Base-by-base conservation (phyloP, 2,797 vertebrate genomes). In the Cetoscarus ocellatus region DNA sequence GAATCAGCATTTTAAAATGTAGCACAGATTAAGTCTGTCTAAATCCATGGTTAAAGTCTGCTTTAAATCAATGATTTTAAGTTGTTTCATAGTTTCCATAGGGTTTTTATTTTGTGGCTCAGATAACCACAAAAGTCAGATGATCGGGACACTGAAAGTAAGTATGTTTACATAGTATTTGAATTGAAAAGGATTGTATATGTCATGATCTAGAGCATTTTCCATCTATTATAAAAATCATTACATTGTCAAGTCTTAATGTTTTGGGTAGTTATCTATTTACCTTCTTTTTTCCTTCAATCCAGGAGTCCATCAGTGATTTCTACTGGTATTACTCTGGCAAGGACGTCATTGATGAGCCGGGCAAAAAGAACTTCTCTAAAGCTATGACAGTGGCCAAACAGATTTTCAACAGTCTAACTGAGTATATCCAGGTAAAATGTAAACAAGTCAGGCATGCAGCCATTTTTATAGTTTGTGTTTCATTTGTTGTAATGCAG, bases 311-410 rank as follows among this genome's bases (percentile, higher is more conserved):
- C 39, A 98, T 98, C 90, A 98, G 97, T 72, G 97, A 99, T 87
- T 99, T 99, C 86, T 99, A 99, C 92, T 99, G 97, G 97, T 99
- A 98, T 89, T 99, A 98, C 84, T 99, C 97, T 1, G 97, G 97
- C 19, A 99, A 98, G 76, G 97, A 99, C 11, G 85, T 97, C 48
- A 98, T 98, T 0, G 97, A 99, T 71, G 97, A 98, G 14, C 97
- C 97, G 17, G 97, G 97, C 6, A 98, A 98, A 83, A 96, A 96
- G 70, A 98, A 99, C 85, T 99, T 99, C 92, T 99, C 97, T 88
- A 99, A 99, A 91, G 98, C 98, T 45, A 99, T 99, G 96, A 94
- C 95, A 0, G 97, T 99, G 63, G 97, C 97, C 53, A 98, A 97
- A 69, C 97, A 99, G 87, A 95, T 98, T 72, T 97, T 98, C 92